A percentile compares a stretch with the other conserved stretches of the same genome.
Evolutionary conservation across 2,888 invertebrate genomes (phyloP).

Genomic region (Ormyrus labotus): DNA sequence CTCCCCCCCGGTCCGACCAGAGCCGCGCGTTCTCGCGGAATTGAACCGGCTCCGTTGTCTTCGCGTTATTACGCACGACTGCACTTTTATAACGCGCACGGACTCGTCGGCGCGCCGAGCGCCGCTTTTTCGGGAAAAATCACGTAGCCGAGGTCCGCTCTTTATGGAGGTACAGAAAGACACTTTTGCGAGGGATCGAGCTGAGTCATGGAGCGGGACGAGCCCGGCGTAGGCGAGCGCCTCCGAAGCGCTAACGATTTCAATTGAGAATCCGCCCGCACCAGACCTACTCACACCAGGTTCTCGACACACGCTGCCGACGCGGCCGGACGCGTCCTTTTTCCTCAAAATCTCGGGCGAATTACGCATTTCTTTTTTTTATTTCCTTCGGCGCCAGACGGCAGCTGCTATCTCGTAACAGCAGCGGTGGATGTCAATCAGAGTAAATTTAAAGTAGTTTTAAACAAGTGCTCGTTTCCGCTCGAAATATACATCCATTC

Average conservation of each 20-base stretch:
- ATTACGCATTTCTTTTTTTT: not conserved
- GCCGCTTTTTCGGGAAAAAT: slow-evolving; percentile 61
- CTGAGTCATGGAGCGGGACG: slow-evolving; percentile 42
- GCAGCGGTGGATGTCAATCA: too few relatives aligned
- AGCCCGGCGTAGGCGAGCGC: not conserved
- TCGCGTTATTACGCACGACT: slow-evolving; percentile 67
- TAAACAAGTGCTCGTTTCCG: too few relatives aligned
- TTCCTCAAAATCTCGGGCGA: slow-evolving; percentile 6
- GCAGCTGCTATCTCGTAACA: not conserved
- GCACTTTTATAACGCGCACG: slow-evolving; percentile 55
- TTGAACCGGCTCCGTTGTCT: slow-evolving; percentile 60
- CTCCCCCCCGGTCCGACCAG: not conserved
- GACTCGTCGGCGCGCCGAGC: slow-evolving; percentile 8
- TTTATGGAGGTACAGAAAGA: slow-evolving; percentile 29
- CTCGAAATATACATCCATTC: too few relatives aligned
- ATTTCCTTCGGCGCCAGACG: not conserved
- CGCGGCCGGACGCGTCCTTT: too few relatives aligned
- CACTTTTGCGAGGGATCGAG: slow-evolving; percentile 40
- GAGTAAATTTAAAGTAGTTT: too few relatives aligned
- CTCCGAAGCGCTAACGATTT: slow-evolving; percentile 46
- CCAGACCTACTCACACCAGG: not conserved
- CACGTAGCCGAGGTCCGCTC: slow-evolving; percentile 57
- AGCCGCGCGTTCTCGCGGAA: slow-evolving; percentile 20
- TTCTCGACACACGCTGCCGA: not conserved
- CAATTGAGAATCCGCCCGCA: slow-evolving; percentile 51